A percentile compares a stretch with the other conserved stretches of the same genome.
Evolutionary conservation across 2,113 vertebrate genomes (phyloP).

Genomic region (Cololabis saira): DNA sequence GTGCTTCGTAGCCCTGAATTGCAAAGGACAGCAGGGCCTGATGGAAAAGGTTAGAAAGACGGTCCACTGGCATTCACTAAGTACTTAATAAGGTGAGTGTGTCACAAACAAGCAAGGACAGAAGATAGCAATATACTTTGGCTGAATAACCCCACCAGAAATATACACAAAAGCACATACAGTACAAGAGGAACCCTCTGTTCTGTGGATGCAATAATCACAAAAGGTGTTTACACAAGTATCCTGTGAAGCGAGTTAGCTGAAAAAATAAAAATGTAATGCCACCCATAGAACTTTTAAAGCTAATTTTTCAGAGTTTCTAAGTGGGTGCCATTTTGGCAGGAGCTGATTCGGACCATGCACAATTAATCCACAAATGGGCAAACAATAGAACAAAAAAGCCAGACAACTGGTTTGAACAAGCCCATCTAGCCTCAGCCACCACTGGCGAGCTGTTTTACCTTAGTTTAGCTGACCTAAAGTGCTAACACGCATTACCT

Average conservation of each 20-base stretch:
- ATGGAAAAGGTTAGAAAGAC: conserved; percentile 22
- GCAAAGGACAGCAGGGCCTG: conserved; percentile 20
- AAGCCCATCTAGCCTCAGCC: no score
- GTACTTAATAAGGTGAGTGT: conserved; percentile 60
- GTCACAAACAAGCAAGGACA: conserved; percentile 39
- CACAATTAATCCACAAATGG: no score
- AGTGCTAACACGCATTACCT: no score
- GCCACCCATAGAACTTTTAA: conserved; percentile 3
- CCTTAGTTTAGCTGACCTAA: no score
- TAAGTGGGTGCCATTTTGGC: no score
- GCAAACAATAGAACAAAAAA: no score
- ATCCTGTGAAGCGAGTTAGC: conserved; percentile 25
- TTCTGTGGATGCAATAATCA: not conserved
- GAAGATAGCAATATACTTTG: conserved; percentile 27
- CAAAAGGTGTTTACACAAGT: not conserved
- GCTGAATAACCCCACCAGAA: conserved; percentile 8
- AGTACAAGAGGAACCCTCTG: not conserved
- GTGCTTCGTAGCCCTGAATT: not conserved
- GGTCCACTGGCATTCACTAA: conserved; percentile 61
- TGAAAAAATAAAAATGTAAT: conserved; percentile 8
- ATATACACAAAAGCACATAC: not conserved
- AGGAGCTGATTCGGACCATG: no score
- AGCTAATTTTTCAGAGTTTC: no score
- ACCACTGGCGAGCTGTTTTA: no score
- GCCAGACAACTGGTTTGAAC: no score